Evolutionary conservation across 2,888 invertebrate genomes (phyloP), one percentile per base, ranked within the genome.

Genomic region (Onchidella celtica): DNA sequence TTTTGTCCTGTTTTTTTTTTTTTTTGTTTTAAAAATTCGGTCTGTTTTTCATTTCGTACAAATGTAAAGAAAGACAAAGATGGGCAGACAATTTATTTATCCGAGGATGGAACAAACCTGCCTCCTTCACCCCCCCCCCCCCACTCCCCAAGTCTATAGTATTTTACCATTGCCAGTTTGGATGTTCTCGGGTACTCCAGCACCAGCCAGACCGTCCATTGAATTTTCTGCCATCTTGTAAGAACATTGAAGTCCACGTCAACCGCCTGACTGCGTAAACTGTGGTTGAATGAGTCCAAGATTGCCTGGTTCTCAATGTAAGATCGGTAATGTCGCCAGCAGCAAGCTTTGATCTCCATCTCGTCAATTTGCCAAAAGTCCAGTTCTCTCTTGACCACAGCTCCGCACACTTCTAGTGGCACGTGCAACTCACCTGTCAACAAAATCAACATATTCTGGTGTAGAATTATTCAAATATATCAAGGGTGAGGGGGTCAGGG

Each of bases 311-410:
- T 91, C 87, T 92, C 92, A 70, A 91, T 91, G 86, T 91, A 91
- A 1, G 90, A 89, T 29, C 91, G 83, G 86, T 92, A 92, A 72
- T 91, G 91, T 17, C 90, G 87, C 92, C 91, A 92, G 83, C 93
- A 93, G 82, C 93, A 93, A 2, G 92, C 90, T 81, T 91, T 90
- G 73, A 93, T 92, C 76, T 89, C 89, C 73, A 88, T 87, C 85
- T 92, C 92, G 78, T 91, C 89, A 29, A 93, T 90, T 81, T 91
- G 91, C 93, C 93, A 93, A 86, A 90, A 93, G 81, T 92, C 92
- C 68, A 93, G 85, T 82, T 93, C 93, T 32, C 92, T 85, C 84
- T 92, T 92, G 34, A 92, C 92, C 27, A 93, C 93, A 14, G 92
- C 92, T 3, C 92, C 93, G 78, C 93, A 93, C 14, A 93, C 92